Conservation (phyloP, 2,797 vertebrate species). For the Anguilla obscura region DNA sequence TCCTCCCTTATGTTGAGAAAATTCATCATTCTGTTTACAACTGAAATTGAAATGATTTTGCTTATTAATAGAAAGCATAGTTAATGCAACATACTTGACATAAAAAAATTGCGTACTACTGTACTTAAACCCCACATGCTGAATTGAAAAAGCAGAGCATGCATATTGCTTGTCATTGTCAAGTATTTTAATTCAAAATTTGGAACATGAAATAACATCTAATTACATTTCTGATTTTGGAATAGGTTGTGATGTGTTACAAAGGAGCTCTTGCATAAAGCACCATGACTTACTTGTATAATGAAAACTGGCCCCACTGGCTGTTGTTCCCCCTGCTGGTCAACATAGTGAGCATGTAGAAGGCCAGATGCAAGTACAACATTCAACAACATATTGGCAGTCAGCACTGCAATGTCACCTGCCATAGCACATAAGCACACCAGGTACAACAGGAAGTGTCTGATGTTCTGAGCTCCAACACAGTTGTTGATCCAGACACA, state of each 20-base stretch:
- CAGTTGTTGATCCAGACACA: constrained; percentile 98
- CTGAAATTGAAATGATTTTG: background rate
- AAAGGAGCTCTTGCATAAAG: background rate
- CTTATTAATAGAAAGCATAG: background rate
- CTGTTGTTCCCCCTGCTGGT: constrained; percentile 74
- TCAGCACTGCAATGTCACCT: constrained; percentile 66
- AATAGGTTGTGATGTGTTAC: background rate
- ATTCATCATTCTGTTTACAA: background rate
- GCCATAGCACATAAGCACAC: constrained; percentile 75
- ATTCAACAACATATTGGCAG: constrained; percentile 71
- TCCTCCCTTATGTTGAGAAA: background rate
- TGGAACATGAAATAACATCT: background rate
- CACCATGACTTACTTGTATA: constrained; percentile 73
- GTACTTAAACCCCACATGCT: background rate
- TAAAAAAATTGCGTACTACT: background rate
- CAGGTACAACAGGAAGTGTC: constrained; percentile 87
- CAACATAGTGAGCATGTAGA: constrained; percentile 73
- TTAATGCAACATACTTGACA: background rate
- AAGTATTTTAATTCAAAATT: background rate
- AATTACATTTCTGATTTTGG: background rate
- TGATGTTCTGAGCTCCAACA: constrained; percentile 82
- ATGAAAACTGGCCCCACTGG: constrained; percentile 72
- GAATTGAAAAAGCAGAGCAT: background rate
- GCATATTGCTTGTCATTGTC: background rate
- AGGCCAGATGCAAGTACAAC: constrained; percentile 73